These are phyloP conservation scores for Ostrea denselamellosa DNA, from an alignment of 1,140 invertebrate genomes.

Conservation along the genomic window DNA sequence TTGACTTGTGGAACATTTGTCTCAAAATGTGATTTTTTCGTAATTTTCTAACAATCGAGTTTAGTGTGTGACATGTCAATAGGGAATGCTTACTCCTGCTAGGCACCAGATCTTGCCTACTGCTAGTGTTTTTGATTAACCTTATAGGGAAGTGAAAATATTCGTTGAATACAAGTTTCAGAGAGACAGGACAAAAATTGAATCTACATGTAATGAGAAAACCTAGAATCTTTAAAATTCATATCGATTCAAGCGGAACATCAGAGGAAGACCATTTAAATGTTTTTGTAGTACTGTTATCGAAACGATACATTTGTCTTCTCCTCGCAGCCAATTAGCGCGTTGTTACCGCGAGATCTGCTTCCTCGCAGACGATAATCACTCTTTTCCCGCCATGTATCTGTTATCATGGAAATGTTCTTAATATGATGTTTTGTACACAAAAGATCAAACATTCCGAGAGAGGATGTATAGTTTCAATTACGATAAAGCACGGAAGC, in stretches of 20 bases:
- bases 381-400: constrained; percentile 27
- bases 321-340: constrained; percentile 21
- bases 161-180: too few relatives aligned
- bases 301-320: constrained; percentile 16
- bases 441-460: constrained; percentile 31
- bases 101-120: too few relatives aligned
- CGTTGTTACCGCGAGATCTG: constrained; percentile 34
- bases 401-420: constrained; percentile 30
- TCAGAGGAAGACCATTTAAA: not conserved
- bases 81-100: too few relatives aligned
- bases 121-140: too few relatives aligned
- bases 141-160: too few relatives aligned
- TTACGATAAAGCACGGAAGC: constrained; percentile 34
- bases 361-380: not conserved
- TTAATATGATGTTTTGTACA: constrained; percentile 38
- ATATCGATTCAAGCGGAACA: not conserved
- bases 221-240: too few relatives aligned
- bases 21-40: too few relatives aligned
- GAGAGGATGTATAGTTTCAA: constrained; percentile 8
- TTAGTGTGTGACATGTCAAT: too few relatives aligned
- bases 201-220: too few relatives aligned
- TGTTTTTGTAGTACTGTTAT: constrained; percentile 19
- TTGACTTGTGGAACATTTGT: too few relatives aligned
- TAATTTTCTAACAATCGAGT: too few relatives aligned
- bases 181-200: too few relatives aligned